Conservation (phyloP, 1,140 invertebrate genomes). For the Chionoecetes opilio region DNA sequence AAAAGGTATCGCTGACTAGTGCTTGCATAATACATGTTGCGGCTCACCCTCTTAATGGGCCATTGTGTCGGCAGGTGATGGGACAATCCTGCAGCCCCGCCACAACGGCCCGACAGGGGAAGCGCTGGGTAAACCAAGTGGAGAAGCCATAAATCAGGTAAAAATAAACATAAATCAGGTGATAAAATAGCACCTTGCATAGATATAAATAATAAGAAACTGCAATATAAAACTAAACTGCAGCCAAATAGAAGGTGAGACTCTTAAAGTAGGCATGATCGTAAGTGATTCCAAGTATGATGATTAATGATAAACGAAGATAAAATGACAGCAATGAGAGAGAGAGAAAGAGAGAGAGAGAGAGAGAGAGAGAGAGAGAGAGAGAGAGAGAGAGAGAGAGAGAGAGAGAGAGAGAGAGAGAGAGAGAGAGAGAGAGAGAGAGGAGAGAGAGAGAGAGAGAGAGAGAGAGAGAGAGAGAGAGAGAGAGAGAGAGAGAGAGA, state of each 20-base stretch:
- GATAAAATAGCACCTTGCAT: neutral
- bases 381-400: no score
- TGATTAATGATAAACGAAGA: conserved; percentile 19
- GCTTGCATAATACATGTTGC: conserved; percentile 9
- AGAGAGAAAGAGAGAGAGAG: no score
- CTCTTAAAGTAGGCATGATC: neutral
- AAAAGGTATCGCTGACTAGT: conserved; percentile 1
- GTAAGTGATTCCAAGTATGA: neutral
- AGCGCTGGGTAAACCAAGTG: neutral
- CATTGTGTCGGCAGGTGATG: neutral
- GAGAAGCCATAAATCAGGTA: neutral
- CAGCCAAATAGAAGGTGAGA: neutral
- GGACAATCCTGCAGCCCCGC: neutral
- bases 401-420: no score
- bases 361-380: no score
- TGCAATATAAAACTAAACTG: neutral
- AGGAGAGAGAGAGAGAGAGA: no score
- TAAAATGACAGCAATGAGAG: neutral
- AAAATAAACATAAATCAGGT: neutral
- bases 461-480: no score
- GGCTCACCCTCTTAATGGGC: neutral
- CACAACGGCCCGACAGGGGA: neutral
- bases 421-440: no score
- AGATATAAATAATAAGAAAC: neutral
- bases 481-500: no score